Evolutionary conservation across 2,888 invertebrate species (phyloP), one percentile per base, ranked within the genome.

Genomic region (Rapana venosa): DNA sequence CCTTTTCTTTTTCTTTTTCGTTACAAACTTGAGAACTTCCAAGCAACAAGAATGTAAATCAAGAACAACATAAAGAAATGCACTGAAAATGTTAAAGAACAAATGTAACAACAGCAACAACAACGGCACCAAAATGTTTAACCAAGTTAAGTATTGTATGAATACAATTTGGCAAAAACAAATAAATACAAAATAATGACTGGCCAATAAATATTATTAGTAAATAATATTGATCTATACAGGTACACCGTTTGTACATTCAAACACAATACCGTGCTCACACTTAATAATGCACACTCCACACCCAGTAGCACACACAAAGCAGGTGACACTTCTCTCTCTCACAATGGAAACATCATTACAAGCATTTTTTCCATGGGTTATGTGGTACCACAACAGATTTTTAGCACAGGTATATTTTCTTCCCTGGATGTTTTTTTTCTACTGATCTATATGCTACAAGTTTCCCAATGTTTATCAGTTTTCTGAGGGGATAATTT

Each of bases 161-260:
- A 79, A 35, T 83, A 83, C 81, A 83, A 47, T 83, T 83, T 83
- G 81, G 47, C 81, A 47, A 83, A 36, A 83, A 22, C 36, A 13
- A 47, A 83, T 36, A 15, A 47, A 47, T 1, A 83, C 5, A 26
- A 83, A 47, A 47, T 20, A 83, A 83, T 22, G 36, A 83, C 81
- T 83, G 81, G 81, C 81, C 81, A 83, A 83, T 83, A 83, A 83
- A 83, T 83, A 83, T 83, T 30, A 26, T 83, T 47, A 47, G 26
- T 47, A 47, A 83, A 36, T 26, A 47, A 4, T 83, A 47, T 26
- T 47, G 36, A 83, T 83, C 36, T 83, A 30, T 83, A 83, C 36
- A 83, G 47, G 47, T 47, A 47, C 4, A 47, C 47, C 47, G 2
- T 47, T 47, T 47, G 47, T 47, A 47, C 47, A 47, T 47, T 66